Conservation (phyloP, 2,888 invertebrate genomes). For the Lasioglossum zephyrum region DNA sequence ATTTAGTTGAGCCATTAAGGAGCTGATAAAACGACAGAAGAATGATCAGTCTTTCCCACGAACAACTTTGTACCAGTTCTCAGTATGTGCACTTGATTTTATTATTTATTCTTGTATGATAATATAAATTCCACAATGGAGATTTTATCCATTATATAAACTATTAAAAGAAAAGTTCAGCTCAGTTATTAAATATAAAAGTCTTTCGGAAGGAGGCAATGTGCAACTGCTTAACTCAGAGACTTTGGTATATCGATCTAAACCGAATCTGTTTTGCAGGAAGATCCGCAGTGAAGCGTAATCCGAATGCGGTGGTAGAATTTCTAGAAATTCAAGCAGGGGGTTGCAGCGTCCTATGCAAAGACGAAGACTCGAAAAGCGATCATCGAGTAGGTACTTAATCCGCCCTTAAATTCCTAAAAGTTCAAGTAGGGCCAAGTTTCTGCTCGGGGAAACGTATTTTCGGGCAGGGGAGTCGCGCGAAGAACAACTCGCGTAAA, state of each 20-base stretch:
- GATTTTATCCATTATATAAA: too few species aligned
- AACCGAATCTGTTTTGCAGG: not conserved
- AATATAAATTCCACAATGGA: too few species aligned
- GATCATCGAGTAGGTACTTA: not conserved
- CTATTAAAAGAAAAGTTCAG: too few species aligned
- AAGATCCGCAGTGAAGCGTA: not conserved
- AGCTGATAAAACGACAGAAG: too few species aligned
- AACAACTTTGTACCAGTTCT: too few species aligned
- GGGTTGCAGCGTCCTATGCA: not conserved
- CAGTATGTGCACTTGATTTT: too few species aligned
- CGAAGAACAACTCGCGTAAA: conserved; percentile 26
- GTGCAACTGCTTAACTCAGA: not conserved
- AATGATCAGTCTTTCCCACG: too few species aligned
- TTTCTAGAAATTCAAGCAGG: not conserved
- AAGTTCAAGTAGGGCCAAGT: not conserved
- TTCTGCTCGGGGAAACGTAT: conserved; percentile 13
- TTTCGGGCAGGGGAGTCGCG: conserved; percentile 3
- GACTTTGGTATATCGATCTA: not conserved
- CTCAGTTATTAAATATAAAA: not conserved
- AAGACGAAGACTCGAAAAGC: not conserved
- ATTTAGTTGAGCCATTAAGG: too few species aligned
- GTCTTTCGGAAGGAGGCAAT: not conserved
- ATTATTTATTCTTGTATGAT: too few species aligned
- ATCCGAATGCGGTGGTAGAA: not conserved
- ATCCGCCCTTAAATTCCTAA: not conserved